Percentiles rank a stretch among this genome's conserved stretches.
phyloP scores from a whole-genome alignment of 2,888 invertebrate genomes.

The Caenorhabditis wallacei region DNA sequence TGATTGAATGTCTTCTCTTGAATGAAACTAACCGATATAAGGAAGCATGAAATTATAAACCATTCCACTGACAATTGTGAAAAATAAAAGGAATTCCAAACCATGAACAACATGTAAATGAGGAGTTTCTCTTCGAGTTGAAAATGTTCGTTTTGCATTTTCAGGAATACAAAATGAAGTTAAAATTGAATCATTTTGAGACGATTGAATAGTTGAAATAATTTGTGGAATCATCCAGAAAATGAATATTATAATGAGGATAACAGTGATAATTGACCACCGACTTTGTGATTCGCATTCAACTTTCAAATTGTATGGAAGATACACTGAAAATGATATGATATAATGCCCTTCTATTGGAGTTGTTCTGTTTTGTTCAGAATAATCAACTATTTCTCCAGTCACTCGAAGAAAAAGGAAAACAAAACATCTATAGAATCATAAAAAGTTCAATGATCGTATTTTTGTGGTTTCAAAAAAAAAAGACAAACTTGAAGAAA shows the following conservation, averaged over 20 bases:
- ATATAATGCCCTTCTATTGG: too few species aligned
- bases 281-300: constrained; percentile 78
- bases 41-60: constrained; percentile 81
- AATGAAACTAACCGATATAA: constrained; percentile 75
- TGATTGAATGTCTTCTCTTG: too few species aligned
- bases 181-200: constrained; percentile 49
- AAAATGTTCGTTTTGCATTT: constrained; percentile 68
- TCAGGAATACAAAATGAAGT: constrained; percentile 58
- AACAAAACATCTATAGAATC: too few species aligned
- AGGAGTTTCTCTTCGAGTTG: constrained; percentile 62
- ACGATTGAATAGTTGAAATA: constrained; percentile 37
- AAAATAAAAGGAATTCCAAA: constrained; percentile 68
- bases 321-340: constrained; percentile 68
- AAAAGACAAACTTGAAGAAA: constrained; percentile 12
- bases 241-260: constrained; percentile 62
- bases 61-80: constrained; percentile 76
- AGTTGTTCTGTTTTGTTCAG: too few species aligned
- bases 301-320: constrained; percentile 73
- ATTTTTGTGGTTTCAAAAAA: not conserved
- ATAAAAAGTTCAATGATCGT: too few species aligned
- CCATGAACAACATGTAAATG: constrained; percentile 72
- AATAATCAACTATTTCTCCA: too few species aligned
- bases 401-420: too few species aligned
- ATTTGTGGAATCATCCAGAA: constrained; percentile 56
- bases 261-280: constrained; percentile 72